phyloP scores from a whole-genome alignment of 2,113 vertebrate genomes.

The Xerus inauris region DNA sequence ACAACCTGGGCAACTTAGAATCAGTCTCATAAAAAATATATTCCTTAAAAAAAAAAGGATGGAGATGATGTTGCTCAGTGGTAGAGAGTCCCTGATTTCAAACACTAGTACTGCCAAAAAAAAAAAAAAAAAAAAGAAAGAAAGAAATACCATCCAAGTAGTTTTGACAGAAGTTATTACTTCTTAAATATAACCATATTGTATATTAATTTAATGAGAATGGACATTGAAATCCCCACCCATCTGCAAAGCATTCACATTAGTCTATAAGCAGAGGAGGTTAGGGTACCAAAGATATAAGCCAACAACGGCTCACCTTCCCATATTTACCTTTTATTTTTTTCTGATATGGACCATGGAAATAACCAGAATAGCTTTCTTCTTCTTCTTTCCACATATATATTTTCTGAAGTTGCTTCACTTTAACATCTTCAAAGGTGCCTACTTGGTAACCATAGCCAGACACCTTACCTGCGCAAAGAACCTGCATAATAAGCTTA shows the following conservation, averaged over 20 bases:
- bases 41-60: background rate
- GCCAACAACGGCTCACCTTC: accelerated
- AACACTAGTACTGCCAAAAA: background rate
- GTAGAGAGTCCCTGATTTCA: background rate
- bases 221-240: background rate
- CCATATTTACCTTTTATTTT: accelerated
- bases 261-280: background rate
- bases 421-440: background rate
- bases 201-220: background rate
- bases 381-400: background rate
- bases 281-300: background rate
- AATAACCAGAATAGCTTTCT: background rate
- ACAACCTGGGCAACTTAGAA: background rate
- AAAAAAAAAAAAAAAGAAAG: too few species aligned
- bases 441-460: background rate
- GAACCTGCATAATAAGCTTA: background rate
- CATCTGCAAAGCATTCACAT: accelerated
- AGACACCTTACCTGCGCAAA: accelerated
- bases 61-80: accelerated
- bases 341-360: too few species aligned
- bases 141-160: too few species aligned
- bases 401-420: background rate
- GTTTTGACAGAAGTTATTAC: background rate
- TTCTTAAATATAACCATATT: background rate
- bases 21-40: background rate